Base-by-base conservation (phyloP, 2,113 vertebrate species). In the Anarrhichthys ocellatus region DNA sequence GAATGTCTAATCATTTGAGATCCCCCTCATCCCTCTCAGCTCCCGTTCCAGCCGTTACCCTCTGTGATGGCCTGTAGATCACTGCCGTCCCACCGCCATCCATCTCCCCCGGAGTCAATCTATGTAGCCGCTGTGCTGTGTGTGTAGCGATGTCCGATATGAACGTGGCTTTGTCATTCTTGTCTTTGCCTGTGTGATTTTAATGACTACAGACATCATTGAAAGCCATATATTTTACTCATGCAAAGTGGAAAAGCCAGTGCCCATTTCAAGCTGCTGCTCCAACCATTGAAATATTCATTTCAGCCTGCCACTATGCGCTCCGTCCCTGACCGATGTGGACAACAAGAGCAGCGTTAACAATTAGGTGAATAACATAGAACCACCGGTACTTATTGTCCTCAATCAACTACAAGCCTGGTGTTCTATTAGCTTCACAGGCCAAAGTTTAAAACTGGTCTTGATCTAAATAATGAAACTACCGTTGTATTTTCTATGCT, bases 321-420 rank as follows among this genome's bases (percentile, higher is more conserved):
- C 77, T 42, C 24, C 14, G 59, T 54, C 50, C 22, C 70, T 44
- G 56, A 56, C 64, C 32, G 66, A 68, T 24, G 80, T 36, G 63
- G 48, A 32, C 69, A 9, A n/a, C 11, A 27, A 20, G 44, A 54
- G 58, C 34, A 18, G 32, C 9, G 44, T 5, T 22, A 50, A 50
- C 9, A 50, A 14, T 50, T 20, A 20, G 27, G 18, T 22, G 44
- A 34, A 14, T 69, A 6, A 46, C 24, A 27, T 24, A 20, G 29
- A 24, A 13, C 14, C 40, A 52, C 18, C 0, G 13, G 8, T 6
- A 11, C 9, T 32, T 42, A 22, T 74, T 38, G 48, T 58, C 4
- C 59, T 50, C 22, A 29, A 50, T 81, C 50, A 74, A 5, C 46
- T 38, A 46, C 61, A 11, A 36, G 27, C 36, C 9, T 56, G 34